Conservation (phyloP, 2,113 vertebrate genomes). For the Theristicus caerulescens region DNA sequence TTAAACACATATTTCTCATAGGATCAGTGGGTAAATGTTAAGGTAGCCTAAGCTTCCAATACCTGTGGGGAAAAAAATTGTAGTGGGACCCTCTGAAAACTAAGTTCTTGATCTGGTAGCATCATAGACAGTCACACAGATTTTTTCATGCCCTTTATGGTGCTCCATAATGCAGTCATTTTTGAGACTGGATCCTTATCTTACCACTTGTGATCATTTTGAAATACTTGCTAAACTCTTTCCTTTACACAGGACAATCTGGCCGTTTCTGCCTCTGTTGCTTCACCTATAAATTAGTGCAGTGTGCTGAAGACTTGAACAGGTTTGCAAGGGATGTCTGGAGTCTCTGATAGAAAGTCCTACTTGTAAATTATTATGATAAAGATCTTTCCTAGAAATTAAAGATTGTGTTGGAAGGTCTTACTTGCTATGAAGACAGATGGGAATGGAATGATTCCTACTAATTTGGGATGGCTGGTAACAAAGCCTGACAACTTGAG, state of each 20-base stretch:
- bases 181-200: not conserved
- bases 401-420: conserved; percentile 18
- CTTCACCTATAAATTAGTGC: not conserved
- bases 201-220: not conserved
- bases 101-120: not conserved
- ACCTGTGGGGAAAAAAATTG: not conserved
- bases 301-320: not conserved
- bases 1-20: not conserved
- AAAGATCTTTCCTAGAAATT: conserved; percentile 41
- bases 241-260: not conserved
- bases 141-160: not conserved
- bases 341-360: not conserved
- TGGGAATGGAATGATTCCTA: conserved; percentile 15
- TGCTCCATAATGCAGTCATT: not conserved
- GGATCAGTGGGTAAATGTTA: not conserved
- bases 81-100: not conserved
- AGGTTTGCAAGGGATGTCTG: not conserved
- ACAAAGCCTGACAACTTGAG: conserved; percentile 49
- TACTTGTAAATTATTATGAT: not conserved
- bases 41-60: not conserved
- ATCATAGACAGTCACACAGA: not conserved
- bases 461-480: conserved; percentile 19
- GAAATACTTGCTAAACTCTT: not conserved
- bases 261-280: not conserved
- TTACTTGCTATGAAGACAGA: not conserved